Percentiles rank a stretch among this genome's conserved stretches.
Evolutionary conservation across 2,888 invertebrate genomes (phyloP).

Genomic region (Poecilobothrus nobilitatus): DNA sequence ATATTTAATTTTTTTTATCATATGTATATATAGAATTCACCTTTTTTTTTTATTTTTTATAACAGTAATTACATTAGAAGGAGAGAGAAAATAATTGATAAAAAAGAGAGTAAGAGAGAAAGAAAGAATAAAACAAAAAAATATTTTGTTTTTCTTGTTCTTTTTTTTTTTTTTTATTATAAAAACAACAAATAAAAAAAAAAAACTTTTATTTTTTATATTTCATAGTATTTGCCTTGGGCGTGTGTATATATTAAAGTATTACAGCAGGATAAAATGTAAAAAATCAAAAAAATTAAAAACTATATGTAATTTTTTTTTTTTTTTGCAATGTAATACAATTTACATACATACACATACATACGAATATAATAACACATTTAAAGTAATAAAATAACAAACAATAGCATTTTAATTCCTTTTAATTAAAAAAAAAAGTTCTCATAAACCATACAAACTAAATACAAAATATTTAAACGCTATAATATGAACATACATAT

Average conservation of each 20-base stretch:
- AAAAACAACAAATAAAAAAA: background rate
- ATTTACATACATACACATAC: background rate
- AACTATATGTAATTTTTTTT: background rate
- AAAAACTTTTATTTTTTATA: no score
- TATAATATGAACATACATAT: background rate
- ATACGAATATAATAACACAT: no score
- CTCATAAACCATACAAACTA: background rate
- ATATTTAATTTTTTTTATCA: slow-evolving; percentile 1
- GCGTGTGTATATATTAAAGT: slow-evolving; percentile 4
- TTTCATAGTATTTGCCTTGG: background rate
- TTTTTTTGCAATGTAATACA: background rate
- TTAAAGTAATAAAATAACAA: background rate
- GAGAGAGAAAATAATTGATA: background rate
- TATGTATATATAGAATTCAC: background rate
- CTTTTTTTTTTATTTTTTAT: background rate
- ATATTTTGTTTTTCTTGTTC: no score
- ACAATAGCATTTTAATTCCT: background rate
- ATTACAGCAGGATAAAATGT: background rate
- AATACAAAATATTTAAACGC: background rate
- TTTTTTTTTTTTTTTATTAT: background rate
- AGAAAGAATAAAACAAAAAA: background rate
- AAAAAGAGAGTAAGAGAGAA: background rate
- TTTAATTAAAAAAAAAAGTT: background rate
- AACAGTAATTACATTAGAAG: background rate
- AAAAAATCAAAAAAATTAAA: background rate